Conservation (phyloP, 2,888 invertebrate genomes). For the Lumbricus terrestris region DNA sequence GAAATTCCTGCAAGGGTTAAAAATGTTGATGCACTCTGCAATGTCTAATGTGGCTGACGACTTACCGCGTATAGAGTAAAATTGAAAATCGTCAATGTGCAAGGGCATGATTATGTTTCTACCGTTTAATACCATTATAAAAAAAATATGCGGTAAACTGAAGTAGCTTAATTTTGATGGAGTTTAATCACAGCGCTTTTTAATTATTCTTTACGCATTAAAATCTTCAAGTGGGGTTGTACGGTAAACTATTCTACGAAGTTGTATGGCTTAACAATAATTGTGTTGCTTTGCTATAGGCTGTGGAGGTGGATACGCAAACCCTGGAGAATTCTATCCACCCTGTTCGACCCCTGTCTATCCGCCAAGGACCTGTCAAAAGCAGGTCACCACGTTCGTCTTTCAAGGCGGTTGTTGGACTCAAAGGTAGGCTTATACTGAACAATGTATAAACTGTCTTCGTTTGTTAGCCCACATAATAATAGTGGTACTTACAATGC, state of each 20-base stretch:
- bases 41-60: background rate
- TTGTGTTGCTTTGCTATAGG: background rate
- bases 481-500: no score
- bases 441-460: background rate
- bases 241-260: background rate
- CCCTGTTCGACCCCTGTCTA: constrained; percentile 6
- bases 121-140: background rate
- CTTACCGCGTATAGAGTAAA: background rate
- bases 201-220: background rate
- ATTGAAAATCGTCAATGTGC: no score
- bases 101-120: background rate
- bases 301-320: constrained; percentile 7
- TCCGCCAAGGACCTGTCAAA: background rate
- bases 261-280: background rate
- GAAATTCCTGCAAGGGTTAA: background rate
- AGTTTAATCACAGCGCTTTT: background rate
- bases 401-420: constrained; percentile 12
- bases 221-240: background rate
- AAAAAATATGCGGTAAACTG: background rate
- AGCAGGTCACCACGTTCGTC: background rate
- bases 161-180: background rate
- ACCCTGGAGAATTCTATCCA: background rate
- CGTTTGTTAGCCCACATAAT: background rate
- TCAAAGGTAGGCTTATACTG: background rate
- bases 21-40: background rate